Percentiles rank a stretch among this genome's conserved stretches.
Conservation (phyloP, 2,797 vertebrate genomes). For the Podarcis lilfordi region DNA sequence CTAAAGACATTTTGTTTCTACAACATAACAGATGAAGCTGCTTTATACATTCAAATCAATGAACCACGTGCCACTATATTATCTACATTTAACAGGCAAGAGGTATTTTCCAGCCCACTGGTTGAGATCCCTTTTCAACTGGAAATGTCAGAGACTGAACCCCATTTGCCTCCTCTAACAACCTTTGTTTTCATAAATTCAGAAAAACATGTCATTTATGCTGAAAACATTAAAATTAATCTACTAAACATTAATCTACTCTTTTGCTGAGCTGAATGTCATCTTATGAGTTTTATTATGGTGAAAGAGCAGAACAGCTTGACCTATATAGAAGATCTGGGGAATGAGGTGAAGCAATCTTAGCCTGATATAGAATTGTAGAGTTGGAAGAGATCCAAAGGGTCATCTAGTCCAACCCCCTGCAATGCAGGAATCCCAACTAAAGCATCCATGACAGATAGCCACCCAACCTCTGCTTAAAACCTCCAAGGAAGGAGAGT, state of each 20-base stretch:
- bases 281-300: neutral
- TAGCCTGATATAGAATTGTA: too few species aligned
- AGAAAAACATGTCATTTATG: too few species aligned
- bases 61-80: neutral
- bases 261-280: neutral
- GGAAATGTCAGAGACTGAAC: neutral
- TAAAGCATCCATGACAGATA: too few species aligned
- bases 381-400: too few species aligned
- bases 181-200: too few species aligned
- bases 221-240: neutral
- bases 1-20: accelerated
- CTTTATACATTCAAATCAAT: neutral
- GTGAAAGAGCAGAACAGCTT: neutral
- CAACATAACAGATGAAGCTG: neutral
- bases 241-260: neutral
- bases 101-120: neutral
- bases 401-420: too few species aligned
- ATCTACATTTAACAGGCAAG: neutral
- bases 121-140: neutral
- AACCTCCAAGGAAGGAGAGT: too few species aligned
- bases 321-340: neutral
- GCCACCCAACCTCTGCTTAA: too few species aligned
- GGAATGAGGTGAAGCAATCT: too few species aligned
- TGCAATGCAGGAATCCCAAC: too few species aligned
- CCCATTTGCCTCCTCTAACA: too few species aligned